A percentile compares a stretch with the other conserved stretches of the same genome.
These are phyloP conservation scores for Acrossocheilus wenchowensis DNA, from an alignment of 2,797 vertebrate species.

Conservation along the genomic window DNA sequence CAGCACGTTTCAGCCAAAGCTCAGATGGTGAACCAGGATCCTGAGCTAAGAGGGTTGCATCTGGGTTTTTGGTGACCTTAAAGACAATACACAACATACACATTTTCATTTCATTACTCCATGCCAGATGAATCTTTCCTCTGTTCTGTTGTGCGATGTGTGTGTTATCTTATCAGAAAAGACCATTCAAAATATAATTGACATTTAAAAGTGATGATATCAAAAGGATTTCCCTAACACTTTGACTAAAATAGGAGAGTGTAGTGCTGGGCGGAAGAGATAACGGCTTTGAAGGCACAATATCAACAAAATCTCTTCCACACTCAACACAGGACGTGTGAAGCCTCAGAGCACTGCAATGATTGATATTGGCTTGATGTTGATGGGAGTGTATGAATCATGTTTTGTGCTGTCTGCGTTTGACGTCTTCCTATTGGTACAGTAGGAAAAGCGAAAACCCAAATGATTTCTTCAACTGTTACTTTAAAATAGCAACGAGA, in stretches of 20 bases:
- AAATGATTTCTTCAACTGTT: neutral
- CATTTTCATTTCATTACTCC: constrained; percentile 15
- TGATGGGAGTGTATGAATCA: neutral
- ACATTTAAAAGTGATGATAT: constrained; percentile 20
- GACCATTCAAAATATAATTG: constrained; percentile 3
- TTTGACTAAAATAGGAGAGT: constrained; percentile 3
- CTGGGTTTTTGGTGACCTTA: constrained; percentile 38
- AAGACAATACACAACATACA: constrained; percentile 30
- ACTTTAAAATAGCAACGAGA: neutral
- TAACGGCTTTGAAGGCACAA: neutral
- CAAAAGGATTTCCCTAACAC: constrained; percentile 25
- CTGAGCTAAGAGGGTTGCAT: constrained; percentile 1
- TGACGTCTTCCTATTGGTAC: neutral
- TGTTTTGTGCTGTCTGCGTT: neutral
- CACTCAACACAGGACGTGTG: neutral
- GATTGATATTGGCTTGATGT: constrained; percentile 2
- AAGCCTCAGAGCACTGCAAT: neutral
- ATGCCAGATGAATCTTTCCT: neutral
- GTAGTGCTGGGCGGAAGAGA: constrained; percentile 11
- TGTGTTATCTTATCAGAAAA: constrained; percentile 14
- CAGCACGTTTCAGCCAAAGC: neutral
- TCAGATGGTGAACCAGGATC: constrained; percentile 29
- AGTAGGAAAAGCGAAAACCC: neutral
- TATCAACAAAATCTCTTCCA: neutral
- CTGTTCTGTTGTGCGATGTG: neutral